Conservation (phyloP, 2,888 invertebrate species). For the Cheilosia pagana region DNA sequence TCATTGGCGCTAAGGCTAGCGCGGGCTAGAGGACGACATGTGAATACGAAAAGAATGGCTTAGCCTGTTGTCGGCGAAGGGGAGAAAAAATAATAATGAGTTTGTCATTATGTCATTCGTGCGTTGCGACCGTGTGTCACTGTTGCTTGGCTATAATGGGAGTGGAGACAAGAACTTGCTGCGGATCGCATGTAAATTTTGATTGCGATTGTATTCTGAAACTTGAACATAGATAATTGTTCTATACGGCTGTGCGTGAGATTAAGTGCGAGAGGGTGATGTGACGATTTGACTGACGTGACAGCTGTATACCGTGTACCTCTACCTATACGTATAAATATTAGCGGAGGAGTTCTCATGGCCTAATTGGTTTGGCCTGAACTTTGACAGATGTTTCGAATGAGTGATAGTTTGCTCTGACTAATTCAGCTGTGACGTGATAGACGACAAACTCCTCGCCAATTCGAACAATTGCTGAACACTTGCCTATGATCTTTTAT, state of each 20-base stretch:
- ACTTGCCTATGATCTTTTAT: no score
- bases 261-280: constrained; percentile 38
- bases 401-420: no score
- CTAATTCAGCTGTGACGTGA: no score
- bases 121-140: constrained; percentile 4
- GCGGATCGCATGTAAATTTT: constrained; percentile 60
- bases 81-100: constrained; percentile 54
- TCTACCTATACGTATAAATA: no score
- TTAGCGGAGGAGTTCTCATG: neutral
- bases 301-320: neutral
- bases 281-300: constrained; percentile 12
- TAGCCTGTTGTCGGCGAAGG: constrained; percentile 25
- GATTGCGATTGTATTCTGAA: constrained; percentile 23
- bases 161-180: constrained; percentile 28
- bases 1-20: constrained; percentile 62
- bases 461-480: no score
- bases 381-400: no score
- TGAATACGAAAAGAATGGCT: constrained; percentile 47
- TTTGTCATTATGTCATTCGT: constrained; percentile 69
- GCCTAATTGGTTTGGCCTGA: no score
- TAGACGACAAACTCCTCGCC: no score
- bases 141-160: neutral
- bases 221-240: constrained; percentile 51
- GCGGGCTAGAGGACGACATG: constrained; percentile 46
- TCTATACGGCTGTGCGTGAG: constrained; percentile 23